phyloP scores from a whole-genome alignment of 2,113 vertebrate species.

The Elanus axillaris region DNA sequence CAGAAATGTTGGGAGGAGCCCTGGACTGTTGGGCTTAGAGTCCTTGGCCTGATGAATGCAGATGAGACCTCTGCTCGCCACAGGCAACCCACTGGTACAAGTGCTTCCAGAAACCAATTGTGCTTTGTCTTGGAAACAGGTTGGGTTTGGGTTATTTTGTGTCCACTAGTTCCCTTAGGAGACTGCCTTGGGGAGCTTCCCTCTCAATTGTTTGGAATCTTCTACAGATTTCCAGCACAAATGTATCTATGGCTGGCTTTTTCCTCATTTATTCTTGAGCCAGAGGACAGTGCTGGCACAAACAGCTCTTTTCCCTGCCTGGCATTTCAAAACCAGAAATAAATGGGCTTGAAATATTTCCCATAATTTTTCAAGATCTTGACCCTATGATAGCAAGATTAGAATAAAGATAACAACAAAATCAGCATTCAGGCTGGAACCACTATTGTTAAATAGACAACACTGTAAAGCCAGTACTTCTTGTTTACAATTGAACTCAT shows the following conservation, averaged over 20 bases:
- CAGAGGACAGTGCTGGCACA: conserved; percentile 42
- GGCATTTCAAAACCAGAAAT: conserved; percentile 48
- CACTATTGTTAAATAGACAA: conserved; percentile 29
- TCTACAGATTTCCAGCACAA: background rate
- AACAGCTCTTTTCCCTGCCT: conserved; percentile 27
- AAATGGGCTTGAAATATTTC: conserved; percentile 30
- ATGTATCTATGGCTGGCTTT: background rate
- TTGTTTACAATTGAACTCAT: conserved; percentile 54
- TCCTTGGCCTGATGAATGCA: background rate
- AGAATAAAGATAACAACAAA: conserved; percentile 13
- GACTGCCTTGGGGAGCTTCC: background rate
- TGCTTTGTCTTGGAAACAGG: background rate
- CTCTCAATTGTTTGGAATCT: background rate
- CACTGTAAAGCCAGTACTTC: background rate
- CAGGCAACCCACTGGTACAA: background rate
- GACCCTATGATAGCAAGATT: conserved; percentile 6
- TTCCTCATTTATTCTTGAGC: conserved; percentile 11
- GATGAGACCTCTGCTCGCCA: background rate
- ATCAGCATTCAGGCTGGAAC: conserved; percentile 20
- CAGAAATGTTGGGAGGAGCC: background rate
- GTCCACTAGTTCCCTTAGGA: background rate
- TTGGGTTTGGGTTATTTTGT: background rate
- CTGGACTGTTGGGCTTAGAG: background rate
- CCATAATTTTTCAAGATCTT: conserved; percentile 10
- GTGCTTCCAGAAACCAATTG: background rate